Base-by-base conservation (phyloP, 2,888 invertebrate genomes). In the Chymomyza amoena region DNA sequence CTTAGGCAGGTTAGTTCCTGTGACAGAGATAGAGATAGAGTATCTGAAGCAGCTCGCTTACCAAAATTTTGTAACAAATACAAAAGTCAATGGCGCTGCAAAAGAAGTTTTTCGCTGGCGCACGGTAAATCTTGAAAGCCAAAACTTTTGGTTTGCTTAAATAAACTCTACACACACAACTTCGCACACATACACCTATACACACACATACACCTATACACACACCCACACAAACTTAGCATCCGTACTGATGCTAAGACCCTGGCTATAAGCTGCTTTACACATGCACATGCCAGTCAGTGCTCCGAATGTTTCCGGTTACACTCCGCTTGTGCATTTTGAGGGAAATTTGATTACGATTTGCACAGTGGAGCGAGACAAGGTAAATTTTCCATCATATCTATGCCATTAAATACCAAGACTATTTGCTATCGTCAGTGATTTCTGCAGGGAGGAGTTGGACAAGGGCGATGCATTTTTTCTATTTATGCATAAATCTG, bases 111-210 rank as follows among this genome's bases (percentile, higher is more conserved):
- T 83, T 78, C 13, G 80, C 76, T 77, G 74, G 84, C 76, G 79
- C 76, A 84, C 81, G 87, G 84, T 85, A 87, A 87, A 87, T 87
- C 87, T 88, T 85, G 74, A 79, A 66, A 79, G 80, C 81, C 75
- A 85, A 87, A 88, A 88, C 87, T 87, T 88, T 86, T 79, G 79
- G 84, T 80, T 88, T 79, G 78, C 88, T 87, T 86, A 87, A 85
- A 84, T 87, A 87, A 88, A 84, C 85, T 79, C 72, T 76, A 64
- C 60, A 66, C 75, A 76, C 76, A 82, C n/a, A n/a, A n/a, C n/a
- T n/a, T n/a, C n/a, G n/a, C n/a, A n/a, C 73, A 67, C 52, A 67
- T 66, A 72, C 63, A 72, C 50, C 70, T 18, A 69, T 50, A 68
- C 50, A 62, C 63, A 60, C 50, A 60, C 13, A 75, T 20, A 61